These are phyloP conservation scores for Tauraco erythrolophus DNA, from an alignment of 2,113 vertebrate species.

Conservation along the genomic window DNA sequence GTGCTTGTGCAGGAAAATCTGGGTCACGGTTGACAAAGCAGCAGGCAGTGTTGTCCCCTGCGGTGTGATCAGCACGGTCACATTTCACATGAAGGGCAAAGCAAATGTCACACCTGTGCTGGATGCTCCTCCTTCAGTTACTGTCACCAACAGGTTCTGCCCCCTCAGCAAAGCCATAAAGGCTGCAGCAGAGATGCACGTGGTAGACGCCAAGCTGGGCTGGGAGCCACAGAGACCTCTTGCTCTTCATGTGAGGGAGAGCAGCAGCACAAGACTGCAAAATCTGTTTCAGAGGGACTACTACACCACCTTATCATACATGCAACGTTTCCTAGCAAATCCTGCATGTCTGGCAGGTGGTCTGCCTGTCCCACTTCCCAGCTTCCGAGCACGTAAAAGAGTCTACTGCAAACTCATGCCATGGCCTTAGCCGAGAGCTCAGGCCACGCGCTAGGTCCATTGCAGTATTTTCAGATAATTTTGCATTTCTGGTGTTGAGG, in stretches of 20 bases:
- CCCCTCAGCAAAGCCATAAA: neutral
- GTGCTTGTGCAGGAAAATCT: neutral
- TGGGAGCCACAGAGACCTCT: neutral
- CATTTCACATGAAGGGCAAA: slow-evolving; percentile 16
- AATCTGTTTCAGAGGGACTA: neutral
- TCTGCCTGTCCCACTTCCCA: neutral
- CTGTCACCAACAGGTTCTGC: slow-evolving; percentile 10
- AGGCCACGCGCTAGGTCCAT: neutral
- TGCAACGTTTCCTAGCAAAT: neutral
- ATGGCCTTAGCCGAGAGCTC: neutral
- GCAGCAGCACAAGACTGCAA: neutral
- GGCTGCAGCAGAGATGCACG: neutral
- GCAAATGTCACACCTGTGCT: slow-evolving; percentile 11
- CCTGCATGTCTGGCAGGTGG: neutral
- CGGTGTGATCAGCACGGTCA: neutral
- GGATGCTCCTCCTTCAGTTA: neutral
- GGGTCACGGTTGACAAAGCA: neutral
- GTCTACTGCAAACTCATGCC: neutral
- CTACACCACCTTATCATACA: accelerated
- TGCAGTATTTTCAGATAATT: neutral
- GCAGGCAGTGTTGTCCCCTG: neutral
- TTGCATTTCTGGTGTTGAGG: neutral
- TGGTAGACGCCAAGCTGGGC: accelerated
- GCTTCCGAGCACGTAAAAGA: neutral
- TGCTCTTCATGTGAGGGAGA: neutral